Base-by-base conservation (phyloP, 2,797 vertebrate genomes). In the Luscinia luscinia region DNA sequence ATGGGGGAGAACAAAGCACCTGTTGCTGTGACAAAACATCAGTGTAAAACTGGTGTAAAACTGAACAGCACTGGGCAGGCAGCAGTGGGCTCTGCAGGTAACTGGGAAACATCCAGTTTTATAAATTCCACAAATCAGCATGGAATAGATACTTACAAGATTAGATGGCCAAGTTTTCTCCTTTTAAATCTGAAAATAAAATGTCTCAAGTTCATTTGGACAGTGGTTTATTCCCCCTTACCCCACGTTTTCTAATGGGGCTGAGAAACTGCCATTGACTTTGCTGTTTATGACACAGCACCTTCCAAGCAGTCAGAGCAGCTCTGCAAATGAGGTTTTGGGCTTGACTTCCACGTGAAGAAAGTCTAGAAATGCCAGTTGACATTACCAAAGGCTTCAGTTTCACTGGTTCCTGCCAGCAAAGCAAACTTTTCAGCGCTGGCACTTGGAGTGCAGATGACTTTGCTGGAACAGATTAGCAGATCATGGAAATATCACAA, bases 331-430 rank as follows among this genome's bases (percentile, higher is more conserved):
- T 38, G 43, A 51, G 26, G 17, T 12, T 76, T 38, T n/a, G 49
- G 73, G 46, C 49, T 82, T 54, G 40, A n/a, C 59, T 75, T 79
- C 73, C 70, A 89, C 1, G 3, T 11, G 9, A 76, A 78, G 43
- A 81, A 68, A 76, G 57, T 15, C 83, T 73, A 94, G 87, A 91
- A 96, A 79, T 40, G 80, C 75, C 12, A 8, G 34, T 1, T 66
- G 63, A 91, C 57, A 59, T 51, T 49, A 81, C 28, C 70, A 86
- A 28, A 69, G 69, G 82, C 84, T 95, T 89, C 57, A 19, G 55
- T 95, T 91, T 91, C 91, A 55, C 43, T 41, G 21, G 27, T 51
- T 57, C 83, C 70, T 93, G 87, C 91, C 91, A 94, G 67, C 48
- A 72, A 76, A 88, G 26, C 30, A 59, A 88, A 78, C 45, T 46